Base-by-base conservation (phyloP, 1,140 invertebrate genomes). In the Gonioctena quinquepunctata region DNA sequence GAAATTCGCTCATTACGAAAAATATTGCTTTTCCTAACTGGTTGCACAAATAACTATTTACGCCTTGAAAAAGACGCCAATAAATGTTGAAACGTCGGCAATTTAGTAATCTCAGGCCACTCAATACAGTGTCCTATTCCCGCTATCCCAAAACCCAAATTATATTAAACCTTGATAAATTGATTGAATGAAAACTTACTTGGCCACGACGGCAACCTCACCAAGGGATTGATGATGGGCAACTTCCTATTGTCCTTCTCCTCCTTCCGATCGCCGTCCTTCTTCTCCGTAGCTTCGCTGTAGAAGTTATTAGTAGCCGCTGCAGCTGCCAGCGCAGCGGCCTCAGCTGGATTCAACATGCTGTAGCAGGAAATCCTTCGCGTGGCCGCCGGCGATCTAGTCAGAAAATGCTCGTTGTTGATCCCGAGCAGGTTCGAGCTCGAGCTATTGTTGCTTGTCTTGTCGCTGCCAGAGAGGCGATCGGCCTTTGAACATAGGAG, bases 221-320 rank as follows among this genome's bases (percentile, higher is more conserved):
- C 94, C 19, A 96, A 80, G 0, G 95, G 94, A 85, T 96, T 96
- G 68, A 96, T 96, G 69, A 96, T 96, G 4, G 95, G 95, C 62
- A 96, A 83, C 79, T 92, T 93, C 11, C 82, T 82, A 27, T 87
- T 86, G 72, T 76, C 84, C 80, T 73, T 85, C 78, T 61, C 80
- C 75, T 76, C 74, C 49, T 70, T 83, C 76, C 79, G 76, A 21
- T 78, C 70, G 28, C 75, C 70, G 19, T 80, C 78, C 28, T 71
- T 76, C 49, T 77, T 76, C 13, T 81, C 79, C 18, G 80, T 78
- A n/a, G 80, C 79, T 3, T 76, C 75, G 7, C 70, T 50, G 27
- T 77, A 76, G 25, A 77, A 77, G 21, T 83, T 84, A 26, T 86
- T 81, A 42, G 85, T 86, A 6, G 87, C 84, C 18, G 88, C 86